These are phyloP conservation scores for Oophaga sylvatica DNA, from an alignment of 2,797 vertebrate genomes.

Conservation along the genomic window DNA sequence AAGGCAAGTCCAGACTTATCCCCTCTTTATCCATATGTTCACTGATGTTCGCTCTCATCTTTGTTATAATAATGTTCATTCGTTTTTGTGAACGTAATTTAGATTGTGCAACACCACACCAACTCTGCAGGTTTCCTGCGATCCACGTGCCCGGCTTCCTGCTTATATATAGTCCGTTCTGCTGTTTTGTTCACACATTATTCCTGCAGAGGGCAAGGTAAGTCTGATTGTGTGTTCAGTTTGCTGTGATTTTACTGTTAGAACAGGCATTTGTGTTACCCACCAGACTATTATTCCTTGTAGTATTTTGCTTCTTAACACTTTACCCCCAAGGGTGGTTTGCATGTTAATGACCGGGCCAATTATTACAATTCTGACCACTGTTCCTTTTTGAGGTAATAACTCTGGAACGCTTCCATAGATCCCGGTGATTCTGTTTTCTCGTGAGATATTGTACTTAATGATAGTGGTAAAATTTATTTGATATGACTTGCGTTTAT, in stretches of 20 bases:
- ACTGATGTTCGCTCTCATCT: neutral
- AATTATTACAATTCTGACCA: no score
- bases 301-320: neutral
- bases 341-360: no score
- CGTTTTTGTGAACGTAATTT: neutral
- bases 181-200: neutral
- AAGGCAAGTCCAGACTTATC: neutral
- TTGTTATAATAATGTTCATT: neutral
- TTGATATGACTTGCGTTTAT: no score
- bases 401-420: no score
- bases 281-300: neutral
- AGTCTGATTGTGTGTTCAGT: neutral
- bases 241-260: neutral
- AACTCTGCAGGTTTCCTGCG: neutral
- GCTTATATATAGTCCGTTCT: neutral
- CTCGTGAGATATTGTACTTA: no score
- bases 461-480: no score
- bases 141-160: neutral
- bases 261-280: neutral
- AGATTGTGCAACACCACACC: neutral
- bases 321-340: no score
- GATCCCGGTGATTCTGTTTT: no score
- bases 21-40: neutral
- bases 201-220: constrained; percentile 9
- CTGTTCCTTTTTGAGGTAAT: no score